These are phyloP conservation scores for Chionis minor DNA, from an alignment of 2,113 vertebrate genomes.

Conservation along the genomic window DNA sequence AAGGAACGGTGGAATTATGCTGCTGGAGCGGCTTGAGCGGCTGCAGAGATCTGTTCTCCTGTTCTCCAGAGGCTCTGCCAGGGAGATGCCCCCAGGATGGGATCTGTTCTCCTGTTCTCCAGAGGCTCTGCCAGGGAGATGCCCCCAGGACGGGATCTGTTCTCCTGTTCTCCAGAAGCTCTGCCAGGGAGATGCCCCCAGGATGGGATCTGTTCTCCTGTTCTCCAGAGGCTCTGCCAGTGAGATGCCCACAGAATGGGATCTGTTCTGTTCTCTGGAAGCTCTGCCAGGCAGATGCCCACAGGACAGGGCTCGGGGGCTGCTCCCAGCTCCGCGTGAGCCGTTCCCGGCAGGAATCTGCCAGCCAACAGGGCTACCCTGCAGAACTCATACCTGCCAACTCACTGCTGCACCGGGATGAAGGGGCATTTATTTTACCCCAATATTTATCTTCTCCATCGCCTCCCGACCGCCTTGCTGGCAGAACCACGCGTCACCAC, in stretches of 20 bases:
- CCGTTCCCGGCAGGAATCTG: neutral
- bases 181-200: too few relatives aligned
- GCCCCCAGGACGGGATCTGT: neutral
- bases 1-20: neutral
- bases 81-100: neutral
- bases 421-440: neutral
- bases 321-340: neutral
- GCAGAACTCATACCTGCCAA: neutral
- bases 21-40: neutral
- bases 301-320: neutral
- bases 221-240: neutral
- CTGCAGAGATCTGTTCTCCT: neutral
- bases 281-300: neutral
- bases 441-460: neutral
- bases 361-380: neutral
- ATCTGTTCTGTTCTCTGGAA: too few relatives aligned
- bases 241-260: neutral
- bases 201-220: neutral
- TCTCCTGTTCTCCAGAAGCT: too few relatives aligned
- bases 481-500: neutral
- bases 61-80: neutral
- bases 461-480: neutral
- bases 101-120: too few relatives aligned
- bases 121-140: neutral
- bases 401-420: neutral